Conservation (phyloP, 2,797 vertebrate genomes). For the Paratrypauchen microcephalus region DNA sequence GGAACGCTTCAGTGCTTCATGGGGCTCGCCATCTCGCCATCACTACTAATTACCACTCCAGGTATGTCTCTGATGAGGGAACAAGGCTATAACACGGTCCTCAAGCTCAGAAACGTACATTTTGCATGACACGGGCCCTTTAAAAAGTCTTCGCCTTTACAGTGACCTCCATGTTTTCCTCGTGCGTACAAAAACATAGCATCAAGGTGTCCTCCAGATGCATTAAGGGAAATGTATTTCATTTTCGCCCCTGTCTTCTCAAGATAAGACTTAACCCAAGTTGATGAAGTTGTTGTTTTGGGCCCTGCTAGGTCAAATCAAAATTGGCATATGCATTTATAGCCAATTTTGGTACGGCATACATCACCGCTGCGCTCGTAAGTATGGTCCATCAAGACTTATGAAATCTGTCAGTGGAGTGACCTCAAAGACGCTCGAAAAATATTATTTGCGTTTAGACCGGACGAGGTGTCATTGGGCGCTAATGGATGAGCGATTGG, state of each 20-base stretch:
- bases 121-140: no score
- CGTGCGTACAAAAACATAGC: neutral
- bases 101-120: no score
- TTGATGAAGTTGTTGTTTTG: constrained; percentile 75
- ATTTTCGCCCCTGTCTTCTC: constrained; percentile 62
- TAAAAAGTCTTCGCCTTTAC: neutral
- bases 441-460: constrained; percentile 47
- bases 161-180: neutral
- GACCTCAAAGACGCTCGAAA: constrained; percentile 53
- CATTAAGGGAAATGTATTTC: constrained; percentile 66
- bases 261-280: constrained; percentile 58
- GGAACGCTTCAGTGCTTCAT: no score
- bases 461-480: constrained; percentile 33
- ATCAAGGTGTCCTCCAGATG: constrained; percentile 68
- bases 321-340: constrained; percentile 66
- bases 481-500: constrained; percentile 48
- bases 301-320: constrained; percentile 68
- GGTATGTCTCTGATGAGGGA: no score
- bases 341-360: constrained; percentile 53
- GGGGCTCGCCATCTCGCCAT: no score
- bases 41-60: no score
- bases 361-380: constrained; percentile 16
- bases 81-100: no score
- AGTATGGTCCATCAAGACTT: constrained; percentile 47
- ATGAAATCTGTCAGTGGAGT: constrained; percentile 58